Percentiles rank a stretch among this genome's conserved stretches.
phyloP scores from a whole-genome alignment of 1,140 invertebrate genomes.

The Wiebesia pumilae region DNA sequence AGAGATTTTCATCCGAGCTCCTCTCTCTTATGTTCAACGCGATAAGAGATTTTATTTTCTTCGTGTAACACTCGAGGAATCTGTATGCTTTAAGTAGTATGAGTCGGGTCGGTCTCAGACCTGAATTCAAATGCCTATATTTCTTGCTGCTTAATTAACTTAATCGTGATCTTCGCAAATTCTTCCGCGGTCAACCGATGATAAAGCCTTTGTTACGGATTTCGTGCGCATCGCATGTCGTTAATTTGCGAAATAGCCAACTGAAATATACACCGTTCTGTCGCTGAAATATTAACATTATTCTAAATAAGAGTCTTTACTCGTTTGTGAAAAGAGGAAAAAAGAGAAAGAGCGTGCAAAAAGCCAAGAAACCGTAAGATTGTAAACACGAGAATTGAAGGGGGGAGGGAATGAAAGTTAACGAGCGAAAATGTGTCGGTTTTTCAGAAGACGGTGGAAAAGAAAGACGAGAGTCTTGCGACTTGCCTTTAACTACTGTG shows the following conservation, averaged over 20 bases:
- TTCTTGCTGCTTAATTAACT: background rate
- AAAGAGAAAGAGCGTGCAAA: background rate
- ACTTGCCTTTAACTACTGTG: conserved; percentile 63
- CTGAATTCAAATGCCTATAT: background rate
- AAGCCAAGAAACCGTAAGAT: conserved; percentile 23
- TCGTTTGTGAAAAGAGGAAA: background rate
- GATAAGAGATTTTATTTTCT: conserved; percentile 22
- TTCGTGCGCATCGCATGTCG: background rate
- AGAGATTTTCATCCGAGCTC: conserved; percentile 14
- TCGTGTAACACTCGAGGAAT: background rate
- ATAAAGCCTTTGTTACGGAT: background rate
- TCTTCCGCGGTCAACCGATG: background rate
- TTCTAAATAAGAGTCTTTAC: background rate
- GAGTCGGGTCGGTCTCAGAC: background rate
- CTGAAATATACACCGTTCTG: background rate
- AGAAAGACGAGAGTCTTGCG: conserved; percentile 33
- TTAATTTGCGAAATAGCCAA: background rate
- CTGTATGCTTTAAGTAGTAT: background rate
- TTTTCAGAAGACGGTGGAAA: conserved; percentile 38
- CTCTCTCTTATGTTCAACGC: background rate
- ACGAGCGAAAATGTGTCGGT: conserved; percentile 34
- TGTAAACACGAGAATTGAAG: conserved; percentile 28
- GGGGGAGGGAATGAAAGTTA: conserved; percentile 17
- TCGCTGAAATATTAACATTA: background rate
- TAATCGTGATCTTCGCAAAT: background rate